phyloP scores from a whole-genome alignment of 2,113 vertebrate species.

The Oxyura jamaicensis region DNA sequence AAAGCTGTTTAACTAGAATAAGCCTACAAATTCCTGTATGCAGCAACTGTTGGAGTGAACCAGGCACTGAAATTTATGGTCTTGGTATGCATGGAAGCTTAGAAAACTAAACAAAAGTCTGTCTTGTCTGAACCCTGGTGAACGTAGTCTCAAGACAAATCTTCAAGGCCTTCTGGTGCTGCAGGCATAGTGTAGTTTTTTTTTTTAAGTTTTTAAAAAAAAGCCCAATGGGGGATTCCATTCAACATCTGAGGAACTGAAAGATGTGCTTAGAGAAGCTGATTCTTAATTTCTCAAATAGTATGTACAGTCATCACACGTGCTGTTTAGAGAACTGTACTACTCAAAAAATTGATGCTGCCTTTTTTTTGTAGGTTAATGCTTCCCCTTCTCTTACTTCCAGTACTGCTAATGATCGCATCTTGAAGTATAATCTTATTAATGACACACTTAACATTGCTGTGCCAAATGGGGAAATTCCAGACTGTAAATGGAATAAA shows the following conservation, averaged over 20 bases:
- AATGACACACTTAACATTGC: slow-evolving; percentile 97
- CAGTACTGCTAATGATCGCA: slow-evolving; percentile 96
- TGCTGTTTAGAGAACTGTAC: neutral
- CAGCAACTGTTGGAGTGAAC: neutral
- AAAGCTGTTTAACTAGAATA: neutral
- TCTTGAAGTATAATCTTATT: slow-evolving; percentile 97
- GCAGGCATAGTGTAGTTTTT: neutral
- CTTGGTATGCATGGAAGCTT: neutral
- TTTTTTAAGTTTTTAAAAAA: neutral
- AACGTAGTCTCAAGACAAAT: neutral
- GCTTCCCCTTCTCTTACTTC: slow-evolving; percentile 97
- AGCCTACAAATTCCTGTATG: neutral
- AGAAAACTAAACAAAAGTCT: neutral
- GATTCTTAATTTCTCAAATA: neutral
- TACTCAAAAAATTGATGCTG: neutral
- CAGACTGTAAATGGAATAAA: slow-evolving; percentile 95
- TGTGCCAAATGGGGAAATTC: slow-evolving; percentile 91
- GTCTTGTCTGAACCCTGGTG: neutral
- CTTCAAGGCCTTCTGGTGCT: neutral
- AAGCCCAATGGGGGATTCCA: slow-evolving; percentile 13
- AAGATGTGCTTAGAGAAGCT: neutral
- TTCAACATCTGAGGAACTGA: slow-evolving; percentile 24
- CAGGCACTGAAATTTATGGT: neutral
- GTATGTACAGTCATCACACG: neutral
- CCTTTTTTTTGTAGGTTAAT: slow-evolving; percentile 84